A percentile compares a stretch with the other conserved stretches of the same genome.
These are phyloP conservation scores for Epinotia nisella DNA, from an alignment of 2,888 invertebrate species.

Conservation along the genomic window DNA sequence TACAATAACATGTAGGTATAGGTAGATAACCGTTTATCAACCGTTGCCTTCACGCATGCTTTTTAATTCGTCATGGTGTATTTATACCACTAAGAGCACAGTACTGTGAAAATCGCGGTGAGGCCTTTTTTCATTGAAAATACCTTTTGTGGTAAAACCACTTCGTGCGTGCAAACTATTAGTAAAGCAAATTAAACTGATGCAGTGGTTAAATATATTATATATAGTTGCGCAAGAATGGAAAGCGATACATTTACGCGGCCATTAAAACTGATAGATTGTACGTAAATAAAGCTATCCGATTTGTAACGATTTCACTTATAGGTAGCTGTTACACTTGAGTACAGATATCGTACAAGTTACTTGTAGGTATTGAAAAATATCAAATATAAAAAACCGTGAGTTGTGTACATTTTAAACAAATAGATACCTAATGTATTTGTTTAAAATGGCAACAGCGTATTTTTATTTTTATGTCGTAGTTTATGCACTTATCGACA, in stretches of 20 bases:
- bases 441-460: too few species aligned
- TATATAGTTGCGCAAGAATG: constrained; percentile 34
- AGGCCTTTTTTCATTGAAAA: neutral
- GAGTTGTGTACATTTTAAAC: too few species aligned
- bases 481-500: neutral
- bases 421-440: too few species aligned
- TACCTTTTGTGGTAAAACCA: constrained; percentile 45
- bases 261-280: constrained; percentile 38
- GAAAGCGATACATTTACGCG: constrained; percentile 44
- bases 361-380: too few species aligned
- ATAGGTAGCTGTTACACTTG: neutral
- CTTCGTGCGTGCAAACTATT: constrained; percentile 62
- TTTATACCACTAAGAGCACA: constrained; percentile 54
- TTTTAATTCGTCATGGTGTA: constrained; percentile 60
- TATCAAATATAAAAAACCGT: too few species aligned
- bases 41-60: constrained; percentile 59
- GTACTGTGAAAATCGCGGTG: constrained; percentile 50
- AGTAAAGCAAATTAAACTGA: constrained; percentile 53
- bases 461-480: neutral
- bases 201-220: constrained; percentile 51
- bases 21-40: too few species aligned
- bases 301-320: constrained; percentile 23
- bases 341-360: too few species aligned
- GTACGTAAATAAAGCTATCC: constrained; percentile 27
- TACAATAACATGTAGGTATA: too few species aligned